Evolutionary conservation across 2,797 vertebrate genomes (phyloP).

Genomic region (Uromys caudimaculatus): DNA sequence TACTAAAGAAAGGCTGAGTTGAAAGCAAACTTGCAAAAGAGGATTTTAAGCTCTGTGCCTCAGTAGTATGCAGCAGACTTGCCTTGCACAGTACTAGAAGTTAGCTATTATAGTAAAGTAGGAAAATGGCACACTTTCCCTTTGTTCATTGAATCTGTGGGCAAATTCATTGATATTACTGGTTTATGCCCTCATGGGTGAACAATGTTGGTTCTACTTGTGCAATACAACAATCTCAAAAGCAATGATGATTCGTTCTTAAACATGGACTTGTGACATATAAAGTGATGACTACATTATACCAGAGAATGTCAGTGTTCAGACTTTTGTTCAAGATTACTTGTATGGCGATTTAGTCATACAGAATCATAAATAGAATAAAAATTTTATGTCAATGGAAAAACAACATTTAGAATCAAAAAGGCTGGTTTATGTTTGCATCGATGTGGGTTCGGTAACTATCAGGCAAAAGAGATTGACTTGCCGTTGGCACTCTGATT

Average conservation of each 20-base stretch:
- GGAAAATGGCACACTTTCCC: neutral
- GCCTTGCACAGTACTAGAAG: neutral
- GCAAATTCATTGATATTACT: neutral
- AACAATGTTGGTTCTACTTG: neutral
- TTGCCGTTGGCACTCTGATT: slow-evolving; percentile 40
- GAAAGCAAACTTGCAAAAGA: neutral
- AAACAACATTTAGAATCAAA: neutral
- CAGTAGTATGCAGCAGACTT: neutral
- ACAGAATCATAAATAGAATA: neutral
- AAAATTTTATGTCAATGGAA: neutral
- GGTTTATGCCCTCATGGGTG: neutral
- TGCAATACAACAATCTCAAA: neutral
- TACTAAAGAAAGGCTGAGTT: too few relatives aligned
- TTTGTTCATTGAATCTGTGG: neutral
- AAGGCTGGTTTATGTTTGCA: slow-evolving; percentile 50
- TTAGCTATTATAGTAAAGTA: neutral
- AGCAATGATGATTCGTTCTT: neutral
- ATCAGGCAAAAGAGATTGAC: slow-evolving; percentile 11
- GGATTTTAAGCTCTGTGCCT: neutral
- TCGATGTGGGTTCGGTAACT: slow-evolving; percentile 30
- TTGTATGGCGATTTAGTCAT: neutral
- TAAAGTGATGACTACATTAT: neutral
- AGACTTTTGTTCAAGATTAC: slow-evolving; percentile 32
- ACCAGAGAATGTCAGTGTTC: neutral
- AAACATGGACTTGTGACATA: neutral